A percentile compares a stretch with the other conserved stretches of the same genome.
Conservation (phyloP, 2,113 vertebrate species). For the Anoplopoma fimbria region DNA sequence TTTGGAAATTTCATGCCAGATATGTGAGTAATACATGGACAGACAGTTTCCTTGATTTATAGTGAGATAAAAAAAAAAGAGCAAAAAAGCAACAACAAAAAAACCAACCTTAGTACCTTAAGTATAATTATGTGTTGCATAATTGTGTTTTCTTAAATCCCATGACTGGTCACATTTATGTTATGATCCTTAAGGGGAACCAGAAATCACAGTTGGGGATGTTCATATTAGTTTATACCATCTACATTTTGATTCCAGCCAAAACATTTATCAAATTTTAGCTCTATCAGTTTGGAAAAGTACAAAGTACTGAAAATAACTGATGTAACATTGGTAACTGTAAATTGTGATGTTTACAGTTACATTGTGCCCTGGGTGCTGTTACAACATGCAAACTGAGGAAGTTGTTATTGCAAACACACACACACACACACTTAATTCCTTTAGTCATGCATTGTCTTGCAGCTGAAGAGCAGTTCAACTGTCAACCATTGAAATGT, state of each 20-base stretch:
- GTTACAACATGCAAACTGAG: background rate
- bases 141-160: background rate
- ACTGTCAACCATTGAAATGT: background rate
- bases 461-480: background rate
- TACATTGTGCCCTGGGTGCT: too few relatives aligned
- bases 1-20: too few relatives aligned
- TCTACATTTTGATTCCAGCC: background rate
- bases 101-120: too few relatives aligned
- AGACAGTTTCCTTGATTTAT: too few relatives aligned
- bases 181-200: background rate
- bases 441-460: background rate
- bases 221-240: background rate
- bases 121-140: too few relatives aligned
- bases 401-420: conserved; percentile 18
- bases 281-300: conserved; percentile 22
- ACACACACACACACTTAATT: background rate
- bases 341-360: background rate
- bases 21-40: too few relatives aligned
- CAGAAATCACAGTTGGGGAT: background rate
- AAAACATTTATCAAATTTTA: background rate
- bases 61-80: too few relatives aligned
- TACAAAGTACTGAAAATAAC: conserved; percentile 15
- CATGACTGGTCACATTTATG: background rate
- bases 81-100: too few relatives aligned
- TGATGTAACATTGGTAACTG: background rate